Evolutionary conservation across 64 coral and sea anemone genomes (phyloP).

Genomic region (Cladopsammia gracilis): DNA sequence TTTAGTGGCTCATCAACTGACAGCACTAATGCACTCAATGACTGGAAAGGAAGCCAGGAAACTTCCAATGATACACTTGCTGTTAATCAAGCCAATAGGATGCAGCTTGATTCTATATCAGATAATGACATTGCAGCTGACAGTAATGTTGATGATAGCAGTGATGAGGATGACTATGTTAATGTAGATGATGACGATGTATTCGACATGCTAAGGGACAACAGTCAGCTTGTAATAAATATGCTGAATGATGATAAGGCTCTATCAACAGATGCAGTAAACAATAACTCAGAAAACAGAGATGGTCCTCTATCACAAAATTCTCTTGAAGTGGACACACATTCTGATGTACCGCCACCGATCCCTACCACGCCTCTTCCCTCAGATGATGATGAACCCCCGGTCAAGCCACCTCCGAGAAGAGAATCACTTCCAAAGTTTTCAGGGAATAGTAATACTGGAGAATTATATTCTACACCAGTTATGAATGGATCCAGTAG

Average conservation of each 20-base stretch:
- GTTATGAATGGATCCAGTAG: conserved; percentile 22
- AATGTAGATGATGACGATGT: conserved; percentile 79
- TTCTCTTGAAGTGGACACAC: conserved; percentile 25
- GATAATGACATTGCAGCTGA: not conserved
- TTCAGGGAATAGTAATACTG: not conserved
- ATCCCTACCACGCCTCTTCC: conserved; percentile 89
- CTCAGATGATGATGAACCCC: conserved; percentile 76
- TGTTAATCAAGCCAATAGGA: not conserved
- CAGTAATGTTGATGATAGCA: not conserved
- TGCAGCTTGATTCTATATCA: not conserved
- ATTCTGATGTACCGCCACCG: conserved; percentile 68
- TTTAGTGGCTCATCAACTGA: not conserved
- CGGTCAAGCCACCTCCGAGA: conserved; percentile 55
- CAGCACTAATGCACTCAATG: not conserved
- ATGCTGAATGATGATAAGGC: conserved; percentile 53
- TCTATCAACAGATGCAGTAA: not conserved
- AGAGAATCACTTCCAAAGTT: conserved; percentile 52
- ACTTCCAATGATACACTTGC: not conserved
- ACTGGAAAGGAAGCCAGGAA: not conserved
- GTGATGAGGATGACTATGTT: not conserved
- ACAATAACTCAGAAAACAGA: not conserved
- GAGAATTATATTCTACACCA: conserved; percentile 10
- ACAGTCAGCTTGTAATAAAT: conserved; percentile 77
- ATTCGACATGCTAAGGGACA: conserved; percentile 92
- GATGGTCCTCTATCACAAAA: not conserved